These are phyloP conservation scores for Hucho hucho DNA, from an alignment of 2,113 vertebrate species.

Conservation along the genomic window DNA sequence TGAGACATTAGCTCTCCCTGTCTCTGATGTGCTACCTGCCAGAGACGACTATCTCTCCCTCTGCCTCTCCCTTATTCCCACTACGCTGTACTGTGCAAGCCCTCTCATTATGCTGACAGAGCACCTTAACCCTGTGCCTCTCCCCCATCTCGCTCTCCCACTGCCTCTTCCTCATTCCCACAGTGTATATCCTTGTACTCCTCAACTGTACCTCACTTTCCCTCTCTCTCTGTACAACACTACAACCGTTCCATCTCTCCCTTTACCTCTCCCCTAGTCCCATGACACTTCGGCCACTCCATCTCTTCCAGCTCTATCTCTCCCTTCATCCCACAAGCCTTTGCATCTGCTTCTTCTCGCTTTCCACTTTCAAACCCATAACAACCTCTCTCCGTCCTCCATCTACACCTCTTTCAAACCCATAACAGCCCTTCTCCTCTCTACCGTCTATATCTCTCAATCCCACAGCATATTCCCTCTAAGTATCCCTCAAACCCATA, in stretches of 20 bases:
- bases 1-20: slow-evolving; percentile 53
- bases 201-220: background rate
- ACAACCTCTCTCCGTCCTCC: background rate
- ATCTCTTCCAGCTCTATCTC: slow-evolving; percentile 49
- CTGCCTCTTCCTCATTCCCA: slow-evolving; percentile 48
- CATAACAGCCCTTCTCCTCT: background rate
- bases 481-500: background rate
- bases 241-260: background rate
- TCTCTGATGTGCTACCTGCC: background rate
- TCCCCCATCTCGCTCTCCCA: background rate
- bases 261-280: slow-evolving; percentile 43
- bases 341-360: background rate
- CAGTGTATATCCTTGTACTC: slow-evolving; percentile 7
- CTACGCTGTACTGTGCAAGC: slow-evolving; percentile 2
- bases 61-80: slow-evolving; percentile 48
- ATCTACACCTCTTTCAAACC: background rate
- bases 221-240: slow-evolving; percentile 23
- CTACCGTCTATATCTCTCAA: too few species aligned
- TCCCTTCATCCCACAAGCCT: slow-evolving; percentile 36
- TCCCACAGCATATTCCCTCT: too few species aligned
- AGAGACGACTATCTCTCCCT: slow-evolving; percentile 12
- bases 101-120: slow-evolving; percentile 66
- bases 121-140: background rate
- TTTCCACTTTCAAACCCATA: background rate
- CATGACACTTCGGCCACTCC: slow-evolving; percentile 57